Evolutionary conservation across 2,888 invertebrate species (phyloP).

Genomic region (Sarcophaga variegata): DNA sequence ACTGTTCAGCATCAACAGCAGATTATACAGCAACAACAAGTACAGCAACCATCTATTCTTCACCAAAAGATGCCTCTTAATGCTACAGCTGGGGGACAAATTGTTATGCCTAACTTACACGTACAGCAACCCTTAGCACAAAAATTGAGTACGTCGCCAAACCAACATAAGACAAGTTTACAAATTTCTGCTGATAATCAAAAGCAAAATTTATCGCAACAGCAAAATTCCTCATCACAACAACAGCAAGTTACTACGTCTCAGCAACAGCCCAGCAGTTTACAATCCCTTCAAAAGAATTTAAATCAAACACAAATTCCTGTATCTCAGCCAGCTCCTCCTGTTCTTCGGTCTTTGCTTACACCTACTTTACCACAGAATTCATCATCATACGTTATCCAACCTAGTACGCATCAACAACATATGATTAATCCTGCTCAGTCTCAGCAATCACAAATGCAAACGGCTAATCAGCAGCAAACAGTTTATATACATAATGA

Average conservation of each 20-base stretch:
- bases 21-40: conserved; percentile 54
- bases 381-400: conserved; percentile 48
- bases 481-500: conserved; percentile 52
- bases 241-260: conserved; percentile 37
- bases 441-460: conserved; percentile 41
- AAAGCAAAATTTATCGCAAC: conserved; percentile 57
- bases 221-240: conserved; percentile 63
- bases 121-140: conserved; percentile 59
- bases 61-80: conserved; percentile 64
- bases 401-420: conserved; percentile 58
- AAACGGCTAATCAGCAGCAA: conserved; percentile 31
- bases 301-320: conserved; percentile 31
- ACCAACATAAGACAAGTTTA: conserved; percentile 70
- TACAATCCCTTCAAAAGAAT: conserved; percentile 48
- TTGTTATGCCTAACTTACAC: conserved; percentile 67
- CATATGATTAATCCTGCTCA: conserved; percentile 39
- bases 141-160: conserved; percentile 69
- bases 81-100: conserved; percentile 65
- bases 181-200: background rate
- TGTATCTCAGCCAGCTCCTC: conserved; percentile 64
- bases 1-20: conserved; percentile 61
- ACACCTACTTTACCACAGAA: conserved; percentile 46
- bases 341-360: conserved; percentile 34
- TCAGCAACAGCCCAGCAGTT: conserved; percentile 67
- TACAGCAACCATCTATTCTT: conserved; percentile 48